These are phyloP conservation scores for Channa maculata DNA, from an alignment of 2,113 vertebrate species.

Conservation along the genomic window DNA sequence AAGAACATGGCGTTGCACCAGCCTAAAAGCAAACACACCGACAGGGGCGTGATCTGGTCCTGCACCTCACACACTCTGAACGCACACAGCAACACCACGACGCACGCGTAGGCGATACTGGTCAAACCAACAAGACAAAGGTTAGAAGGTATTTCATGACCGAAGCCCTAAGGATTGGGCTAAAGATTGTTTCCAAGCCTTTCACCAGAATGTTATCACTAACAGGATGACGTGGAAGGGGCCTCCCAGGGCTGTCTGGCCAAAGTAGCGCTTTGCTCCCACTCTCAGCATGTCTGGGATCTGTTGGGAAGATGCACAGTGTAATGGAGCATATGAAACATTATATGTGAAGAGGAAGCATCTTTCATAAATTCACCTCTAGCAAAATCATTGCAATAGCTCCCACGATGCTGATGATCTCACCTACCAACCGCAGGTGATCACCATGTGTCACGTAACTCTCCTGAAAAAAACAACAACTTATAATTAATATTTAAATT, in stretches of 20 bases:
- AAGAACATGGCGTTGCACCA: slow-evolving; percentile 98
- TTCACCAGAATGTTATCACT: slow-evolving; percentile 58
- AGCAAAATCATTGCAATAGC: slow-evolving; percentile 90
- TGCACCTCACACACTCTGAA: slow-evolving; percentile 86
- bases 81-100: slow-evolving; percentile 91
- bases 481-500: neutral
- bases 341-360: neutral
- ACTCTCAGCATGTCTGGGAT: slow-evolving; percentile 94
- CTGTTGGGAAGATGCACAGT: slow-evolving; percentile 72
- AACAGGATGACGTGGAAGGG: slow-evolving; percentile 96
- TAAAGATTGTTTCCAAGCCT: neutral
- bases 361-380: slow-evolving; percentile 84
- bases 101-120: slow-evolving; percentile 90
- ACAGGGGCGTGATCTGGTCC: slow-evolving; percentile 90
- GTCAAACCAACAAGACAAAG: slow-evolving; percentile 8
- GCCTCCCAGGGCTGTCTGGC: slow-evolving; percentile 93
- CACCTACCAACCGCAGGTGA: slow-evolving; percentile 89
- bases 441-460: slow-evolving; percentile 89
- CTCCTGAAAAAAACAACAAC: slow-evolving; percentile 82
- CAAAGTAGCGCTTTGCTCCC: slow-evolving; percentile 92
- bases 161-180: neutral
- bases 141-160: neutral
- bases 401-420: slow-evolving; percentile 91
- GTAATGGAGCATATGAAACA: neutral
- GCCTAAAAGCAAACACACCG: slow-evolving; percentile 90